Conservation (phyloP, 2,888 invertebrate species). For the Stictocephala bisonia region DNA sequence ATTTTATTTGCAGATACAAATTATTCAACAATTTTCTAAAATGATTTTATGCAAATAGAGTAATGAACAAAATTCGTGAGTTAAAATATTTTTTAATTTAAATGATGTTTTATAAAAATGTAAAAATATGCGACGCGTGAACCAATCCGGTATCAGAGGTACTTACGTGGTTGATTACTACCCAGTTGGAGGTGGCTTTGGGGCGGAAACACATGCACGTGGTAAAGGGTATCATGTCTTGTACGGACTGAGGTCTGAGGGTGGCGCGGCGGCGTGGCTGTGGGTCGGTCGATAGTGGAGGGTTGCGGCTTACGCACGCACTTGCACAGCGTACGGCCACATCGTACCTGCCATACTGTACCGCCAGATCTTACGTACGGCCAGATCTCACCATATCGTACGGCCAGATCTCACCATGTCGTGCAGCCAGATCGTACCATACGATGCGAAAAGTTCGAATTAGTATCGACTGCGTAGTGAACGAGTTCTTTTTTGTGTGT, state of each 20-base stretch:
- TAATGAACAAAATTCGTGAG: too few relatives aligned
- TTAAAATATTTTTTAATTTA: neutral
- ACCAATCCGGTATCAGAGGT: too few relatives aligned
- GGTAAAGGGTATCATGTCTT: slow-evolving; percentile 44
- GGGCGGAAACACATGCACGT: slow-evolving; percentile 39
- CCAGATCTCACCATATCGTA: neutral
- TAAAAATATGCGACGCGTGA: too few relatives aligned
- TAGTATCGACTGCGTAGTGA: too few relatives aligned
- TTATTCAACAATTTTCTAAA: too few relatives aligned
- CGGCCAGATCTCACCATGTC: neutral
- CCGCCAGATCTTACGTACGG: neutral
- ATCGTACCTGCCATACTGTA: neutral
- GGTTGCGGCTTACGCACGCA: slow-evolving; percentile 6
- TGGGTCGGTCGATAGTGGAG: slow-evolving; percentile 14
- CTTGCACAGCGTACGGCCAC: neutral
- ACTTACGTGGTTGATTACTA: slow-evolving; percentile 21
- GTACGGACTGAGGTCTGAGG: neutral
- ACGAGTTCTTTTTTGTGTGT: too few relatives aligned
- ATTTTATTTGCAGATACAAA: too few relatives aligned
- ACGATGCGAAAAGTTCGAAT: too few relatives aligned
- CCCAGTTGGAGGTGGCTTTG: slow-evolving; percentile 11
- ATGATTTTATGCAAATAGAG: too few relatives aligned
- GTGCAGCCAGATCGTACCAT: neutral
- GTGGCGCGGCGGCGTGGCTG: neutral
- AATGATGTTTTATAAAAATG: neutral